phyloP scores from a whole-genome alignment of 2,797 vertebrate genomes.

The Onychomys torridus region DNA sequence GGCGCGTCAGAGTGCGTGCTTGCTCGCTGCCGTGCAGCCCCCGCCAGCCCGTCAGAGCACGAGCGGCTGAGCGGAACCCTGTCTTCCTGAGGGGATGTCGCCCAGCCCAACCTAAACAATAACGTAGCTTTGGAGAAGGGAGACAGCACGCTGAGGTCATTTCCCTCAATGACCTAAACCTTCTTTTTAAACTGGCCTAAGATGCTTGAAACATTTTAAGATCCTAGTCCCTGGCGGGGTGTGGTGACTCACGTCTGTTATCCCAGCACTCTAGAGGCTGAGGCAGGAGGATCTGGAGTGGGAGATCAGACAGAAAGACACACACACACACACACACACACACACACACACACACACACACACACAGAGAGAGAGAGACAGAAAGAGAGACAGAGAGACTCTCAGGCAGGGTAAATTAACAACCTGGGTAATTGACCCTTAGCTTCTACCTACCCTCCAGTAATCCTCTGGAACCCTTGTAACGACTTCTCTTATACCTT shows the following conservation, averaged over 20 bases:
- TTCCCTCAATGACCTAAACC: neutral
- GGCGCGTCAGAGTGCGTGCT: neutral
- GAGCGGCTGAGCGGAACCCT: neutral
- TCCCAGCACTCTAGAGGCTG: neutral
- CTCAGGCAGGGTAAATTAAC: neutral
- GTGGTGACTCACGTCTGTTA: neutral
- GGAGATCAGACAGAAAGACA: neutral
- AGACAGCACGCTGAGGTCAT: neutral
- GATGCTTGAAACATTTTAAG: neutral
- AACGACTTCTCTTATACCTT: neutral
- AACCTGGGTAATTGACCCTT: slow-evolving; percentile 30
- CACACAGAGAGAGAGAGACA: neutral
- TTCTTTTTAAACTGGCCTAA: neutral
- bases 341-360: neutral
- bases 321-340: neutral
- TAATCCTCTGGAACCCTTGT: neutral
- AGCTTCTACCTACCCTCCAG: neutral
- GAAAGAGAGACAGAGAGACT: no score
- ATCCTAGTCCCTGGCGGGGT: neutral
- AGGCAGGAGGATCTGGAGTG: neutral
- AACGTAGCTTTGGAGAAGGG: neutral
- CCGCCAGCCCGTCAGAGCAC: neutral
- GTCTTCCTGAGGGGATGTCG: neutral
- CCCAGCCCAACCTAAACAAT: slow-evolving; percentile 1
- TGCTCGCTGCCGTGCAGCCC: neutral